These are phyloP conservation scores for Hormiphora californensis DNA, from an alignment of 37 sponge, comb jelly and placozoan species.

Conservation along the genomic window DNA sequence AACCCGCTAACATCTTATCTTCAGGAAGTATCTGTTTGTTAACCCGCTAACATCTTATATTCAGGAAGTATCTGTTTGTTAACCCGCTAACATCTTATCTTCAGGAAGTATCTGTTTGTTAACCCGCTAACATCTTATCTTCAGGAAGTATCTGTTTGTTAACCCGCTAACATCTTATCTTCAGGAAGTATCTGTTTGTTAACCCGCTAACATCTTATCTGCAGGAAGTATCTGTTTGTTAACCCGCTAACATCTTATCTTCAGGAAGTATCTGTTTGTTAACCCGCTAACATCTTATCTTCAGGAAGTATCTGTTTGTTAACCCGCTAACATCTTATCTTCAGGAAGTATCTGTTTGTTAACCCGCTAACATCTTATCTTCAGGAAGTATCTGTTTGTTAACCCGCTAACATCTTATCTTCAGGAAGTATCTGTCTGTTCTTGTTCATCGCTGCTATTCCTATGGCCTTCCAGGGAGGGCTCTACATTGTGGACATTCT, in stretches of 20 bases:
- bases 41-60: neutral
- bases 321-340: neutral
- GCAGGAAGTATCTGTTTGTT: slow-evolving; percentile 69
- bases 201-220: neutral
- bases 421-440: slow-evolving; percentile 68
- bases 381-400: too few species aligned
- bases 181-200: slow-evolving; percentile 68
- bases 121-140: neutral
- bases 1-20: neutral
- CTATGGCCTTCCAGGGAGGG: slow-evolving; percentile 79
- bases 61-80: slow-evolving; percentile 68
- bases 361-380: neutral
- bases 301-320: slow-evolving; percentile 68
- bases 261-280: slow-evolving; percentile 68
- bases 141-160: slow-evolving; percentile 68
- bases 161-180: neutral
- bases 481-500: slow-evolving; percentile 80
- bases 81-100: neutral
- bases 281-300: neutral
- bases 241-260: neutral
- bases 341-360: slow-evolving; percentile 68
- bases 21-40: slow-evolving; percentile 68
- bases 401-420: neutral
- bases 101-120: slow-evolving; percentile 68
- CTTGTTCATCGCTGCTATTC: slow-evolving; percentile 67